phyloP scores from a whole-genome alignment of 1,140 invertebrate species.

The Anoplolepis gracilipes region DNA sequence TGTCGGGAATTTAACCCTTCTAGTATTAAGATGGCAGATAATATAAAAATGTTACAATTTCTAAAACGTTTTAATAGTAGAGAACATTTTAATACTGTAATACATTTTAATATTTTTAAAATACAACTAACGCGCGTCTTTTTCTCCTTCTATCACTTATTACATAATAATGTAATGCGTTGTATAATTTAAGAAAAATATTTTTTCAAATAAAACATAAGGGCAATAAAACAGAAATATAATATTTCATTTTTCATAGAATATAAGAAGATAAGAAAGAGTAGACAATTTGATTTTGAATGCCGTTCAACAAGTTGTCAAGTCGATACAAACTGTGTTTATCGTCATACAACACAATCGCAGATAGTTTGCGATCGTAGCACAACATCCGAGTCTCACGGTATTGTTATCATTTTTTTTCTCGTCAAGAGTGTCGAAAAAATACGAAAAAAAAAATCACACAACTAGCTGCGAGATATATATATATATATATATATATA shows the following conservation, averaged over 20 bases:
- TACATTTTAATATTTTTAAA: not conserved
- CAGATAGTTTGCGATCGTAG: not conserved
- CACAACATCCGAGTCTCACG: not conserved
- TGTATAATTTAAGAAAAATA: too few species aligned
- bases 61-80: constrained; percentile 1
- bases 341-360: not conserved
- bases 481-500: too few species aligned
- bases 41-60: constrained; percentile 9
- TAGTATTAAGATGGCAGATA: not conserved
- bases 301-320: not conserved
- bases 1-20: not conserved
- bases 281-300: not conserved
- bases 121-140: not conserved
- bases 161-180: not conserved
- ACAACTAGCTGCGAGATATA: too few species aligned
- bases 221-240: not conserved
- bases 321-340: not conserved
- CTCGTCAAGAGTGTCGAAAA: constrained; percentile 12
- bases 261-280: not conserved
- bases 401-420: not conserved
- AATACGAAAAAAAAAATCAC: constrained; percentile 16
- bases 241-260: not conserved
- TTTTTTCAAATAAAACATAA: too few species aligned
- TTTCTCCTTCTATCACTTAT: not conserved
- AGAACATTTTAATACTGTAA: constrained; percentile 6